Evolutionary conservation across 2,888 invertebrate genomes (phyloP), one percentile per base, ranked within the genome.

Genomic region (Drosophila greeni): DNA sequence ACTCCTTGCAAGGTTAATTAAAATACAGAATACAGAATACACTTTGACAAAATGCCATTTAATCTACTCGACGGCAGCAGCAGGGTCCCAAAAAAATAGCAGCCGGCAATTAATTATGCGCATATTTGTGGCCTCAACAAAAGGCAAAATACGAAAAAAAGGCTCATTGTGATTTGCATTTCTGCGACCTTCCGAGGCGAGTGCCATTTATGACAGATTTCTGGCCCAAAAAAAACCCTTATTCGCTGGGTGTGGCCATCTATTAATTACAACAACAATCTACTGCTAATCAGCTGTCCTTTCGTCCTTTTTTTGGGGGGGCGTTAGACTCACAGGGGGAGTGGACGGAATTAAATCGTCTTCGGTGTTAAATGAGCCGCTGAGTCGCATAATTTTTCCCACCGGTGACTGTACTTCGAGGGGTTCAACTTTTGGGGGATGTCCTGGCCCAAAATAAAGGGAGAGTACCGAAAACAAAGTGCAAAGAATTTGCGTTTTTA

Each of bases 21-120:
- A 82, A 79, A 75, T 74, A 75, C 70, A 39, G 53, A 65, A 72
- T 23, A 75, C 76, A 76, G 53, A 65, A 72, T 23, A 75, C 76
- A 76, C 72, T 79, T 79, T 76, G 70, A 76, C 77, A 73, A 82
- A 82, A 82, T 82, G 76, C 76, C 80, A 76, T 82, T 79, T 82
- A 79, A 79, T 82, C 82, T 79, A 82, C 82, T 79, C 42, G 40
- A 3, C 24, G 6, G 11, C n/a, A 11, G 11, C 24, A 11, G 11
- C n/a, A 11, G 5, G 42, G 26, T 9, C 24, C 24, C n/a, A 55
- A 59, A 59, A 53, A 29, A 29, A 11, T 29, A 11, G 42, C 53
- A 48, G 57, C 52, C 65, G 70, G 54, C 60, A 66, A 79, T 79
- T 82, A 79, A 79, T 79, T 82, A 79, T 79, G 79, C 75, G 79